These are phyloP conservation scores for Ailuropoda melanoleuca DNA, from an alignment of 2,113 vertebrate genomes.

Conservation along the genomic window DNA sequence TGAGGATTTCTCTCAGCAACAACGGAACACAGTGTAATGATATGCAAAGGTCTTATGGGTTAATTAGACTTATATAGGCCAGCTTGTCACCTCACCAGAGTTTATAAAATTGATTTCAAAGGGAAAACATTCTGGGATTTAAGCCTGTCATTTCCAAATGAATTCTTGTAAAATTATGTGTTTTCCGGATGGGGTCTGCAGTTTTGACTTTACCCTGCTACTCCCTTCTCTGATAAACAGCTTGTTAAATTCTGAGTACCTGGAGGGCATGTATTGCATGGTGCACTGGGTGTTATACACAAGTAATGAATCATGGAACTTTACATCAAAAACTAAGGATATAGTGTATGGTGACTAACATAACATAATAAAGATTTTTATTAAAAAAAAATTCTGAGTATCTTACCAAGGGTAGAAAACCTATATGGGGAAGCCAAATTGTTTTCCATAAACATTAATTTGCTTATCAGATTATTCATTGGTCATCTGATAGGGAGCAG, in stretches of 20 bases:
- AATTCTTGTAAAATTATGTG: background rate
- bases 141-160: background rate
- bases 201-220: background rate
- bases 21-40: background rate
- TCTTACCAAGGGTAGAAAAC: background rate
- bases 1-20: background rate
- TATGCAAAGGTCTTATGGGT: background rate
- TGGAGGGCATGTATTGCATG: background rate
- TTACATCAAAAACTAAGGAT: no score
- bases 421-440: background rate
- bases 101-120: constrained; percentile 26
- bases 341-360: no score
- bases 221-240: background rate
- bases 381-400: background rate
- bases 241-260: background rate
- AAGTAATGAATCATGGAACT: no score
- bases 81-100: background rate
- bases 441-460: background rate
- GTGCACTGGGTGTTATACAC: no score
- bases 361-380: no score
- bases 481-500: background rate
- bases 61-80: background rate
- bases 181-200: background rate
- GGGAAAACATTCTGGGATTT: background rate
- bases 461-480: background rate